Percentiles rank a stretch among this genome's conserved stretches.
These are phyloP conservation scores for Tuberolachnus salignus DNA, from an alignment of 2,888 invertebrate species.

Conservation along the genomic window DNA sequence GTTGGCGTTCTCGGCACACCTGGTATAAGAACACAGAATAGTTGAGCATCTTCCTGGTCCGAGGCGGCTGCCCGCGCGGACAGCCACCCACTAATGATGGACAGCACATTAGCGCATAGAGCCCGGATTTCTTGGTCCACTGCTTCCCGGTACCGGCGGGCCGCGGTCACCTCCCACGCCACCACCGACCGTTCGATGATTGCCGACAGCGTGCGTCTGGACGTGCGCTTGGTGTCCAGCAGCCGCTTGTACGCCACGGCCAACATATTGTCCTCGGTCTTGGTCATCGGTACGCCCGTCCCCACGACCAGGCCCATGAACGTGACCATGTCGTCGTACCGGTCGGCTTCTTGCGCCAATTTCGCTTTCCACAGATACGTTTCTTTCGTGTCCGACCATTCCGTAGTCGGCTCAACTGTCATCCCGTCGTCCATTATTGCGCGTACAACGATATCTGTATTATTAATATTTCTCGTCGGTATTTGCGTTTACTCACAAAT, in stretches of 20 bases:
- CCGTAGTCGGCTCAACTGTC: neutral
- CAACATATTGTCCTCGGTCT: constrained; percentile 34
- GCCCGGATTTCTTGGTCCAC: constrained; percentile 5
- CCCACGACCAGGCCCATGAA: constrained; percentile 9
- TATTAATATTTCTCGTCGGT: neutral
- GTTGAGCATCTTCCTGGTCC: constrained; percentile 51
- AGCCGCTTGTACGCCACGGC: constrained; percentile 30
- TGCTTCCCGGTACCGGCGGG: neutral
- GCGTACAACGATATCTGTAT: neutral
- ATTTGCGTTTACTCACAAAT: too few relatives aligned
- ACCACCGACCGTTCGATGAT: constrained; percentile 3
- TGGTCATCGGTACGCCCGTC: constrained; percentile 7
- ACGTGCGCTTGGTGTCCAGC: constrained; percentile 23
- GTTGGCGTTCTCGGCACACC: constrained; percentile 9
- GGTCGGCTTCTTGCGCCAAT: constrained; percentile 23
- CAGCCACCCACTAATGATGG: neutral
- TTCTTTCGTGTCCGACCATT: neutral
- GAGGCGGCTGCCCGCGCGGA: too few relatives aligned
- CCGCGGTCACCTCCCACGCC: neutral
- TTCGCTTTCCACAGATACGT: constrained; percentile 36
- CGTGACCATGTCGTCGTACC: constrained; percentile 37
- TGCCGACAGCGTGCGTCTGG: constrained; percentile 5
- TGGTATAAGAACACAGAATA: constrained; percentile 46
- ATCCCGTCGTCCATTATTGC: neutral
- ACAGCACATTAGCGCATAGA: constrained; percentile 20